Base-by-base conservation (phyloP, 1,140 invertebrate species). In the Lithobius niger region DNA sequence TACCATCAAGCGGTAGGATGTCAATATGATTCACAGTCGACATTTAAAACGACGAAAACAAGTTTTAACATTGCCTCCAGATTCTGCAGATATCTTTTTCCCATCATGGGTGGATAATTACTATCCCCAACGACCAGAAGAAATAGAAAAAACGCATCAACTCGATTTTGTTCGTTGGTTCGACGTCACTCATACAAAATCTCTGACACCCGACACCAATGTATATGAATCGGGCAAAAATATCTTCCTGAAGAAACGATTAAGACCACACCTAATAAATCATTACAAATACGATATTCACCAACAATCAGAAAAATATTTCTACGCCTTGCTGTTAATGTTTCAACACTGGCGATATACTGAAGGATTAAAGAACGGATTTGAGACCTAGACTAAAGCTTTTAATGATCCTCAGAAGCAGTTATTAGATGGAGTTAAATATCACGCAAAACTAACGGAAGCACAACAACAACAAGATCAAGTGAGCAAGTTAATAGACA, bases 1-100 rank as follows among this genome's bases (percentile, higher is more conserved):
- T 15, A 66, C 62, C 26, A 66, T 69, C 24, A 54, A 55, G 58
- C 69, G 66, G 66, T 47, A 69, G 44, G 64, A 69, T 58, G 61
- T 66, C 16, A 67, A 63, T 54, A 51, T 60, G 0, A 54, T 64
- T 43, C 55, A 63, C 55, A 62, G 55, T 55, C 50, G 62, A 55
- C 65, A 61, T 61, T 16, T 66, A 18, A 68, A 65, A 63, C 40
- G 45, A 26, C 27, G 45, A 40, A 52, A 45, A 40, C 55, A 64
- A 52, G 60, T 67, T 27, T 42, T 62, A 58, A 6, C 43, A 4
- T 55, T 66, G 10, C 19, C 60, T 57, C 16, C 36, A 19, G 57
- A 64, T 56, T n/a, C 13, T 26, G 62, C 57, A 26, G 51, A 67
- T 52, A 61, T 66, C 22, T 65, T 61, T 54, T 62, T 26, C 57